Evolutionary conservation across 2,797 vertebrate species (phyloP).

Genomic region (Cyprinodon diabolis): DNA sequence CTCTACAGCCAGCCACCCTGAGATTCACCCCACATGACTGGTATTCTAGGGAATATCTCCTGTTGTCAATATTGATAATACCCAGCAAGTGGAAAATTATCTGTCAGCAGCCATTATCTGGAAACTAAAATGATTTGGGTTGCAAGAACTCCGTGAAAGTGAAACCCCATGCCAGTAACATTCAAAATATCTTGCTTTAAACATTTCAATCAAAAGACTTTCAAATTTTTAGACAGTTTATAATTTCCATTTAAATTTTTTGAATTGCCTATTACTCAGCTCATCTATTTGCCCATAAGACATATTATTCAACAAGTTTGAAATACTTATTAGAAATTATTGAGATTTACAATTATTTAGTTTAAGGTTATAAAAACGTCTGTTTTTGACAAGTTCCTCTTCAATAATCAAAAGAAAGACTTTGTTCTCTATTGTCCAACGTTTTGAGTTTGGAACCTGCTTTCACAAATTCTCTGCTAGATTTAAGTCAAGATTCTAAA

Average conservation of each 20-base stretch:
- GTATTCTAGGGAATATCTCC: conserved; percentile 32
- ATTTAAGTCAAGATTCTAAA: neutral
- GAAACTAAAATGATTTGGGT: conserved; percentile 29
- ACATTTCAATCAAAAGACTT: neutral
- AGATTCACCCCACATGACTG: conserved; percentile 3
- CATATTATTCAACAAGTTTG: neutral
- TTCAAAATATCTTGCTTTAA: neutral
- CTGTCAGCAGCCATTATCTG: conserved; percentile 34
- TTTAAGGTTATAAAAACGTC: neutral
- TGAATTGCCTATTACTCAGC: neutral
- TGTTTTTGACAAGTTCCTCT: neutral
- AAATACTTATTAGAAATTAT: neutral
- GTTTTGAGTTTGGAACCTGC: neutral
- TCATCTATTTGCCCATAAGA: neutral
- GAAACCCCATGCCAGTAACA: conserved; percentile 4
- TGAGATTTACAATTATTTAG: neutral
- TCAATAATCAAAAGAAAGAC: neutral
- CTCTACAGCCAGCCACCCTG: conserved; percentile 9
- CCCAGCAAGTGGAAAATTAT: conserved; percentile 46
- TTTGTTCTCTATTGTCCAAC: neutral
- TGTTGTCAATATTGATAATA: conserved; percentile 55
- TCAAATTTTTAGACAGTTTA: neutral
- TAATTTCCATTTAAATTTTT: neutral
- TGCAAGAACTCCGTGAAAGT: conserved; percentile 16
- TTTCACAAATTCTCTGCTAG: neutral